These are phyloP conservation scores for Limnephilus lunatus DNA, from an alignment of 2,888 invertebrate species.

Conservation along the genomic window DNA sequence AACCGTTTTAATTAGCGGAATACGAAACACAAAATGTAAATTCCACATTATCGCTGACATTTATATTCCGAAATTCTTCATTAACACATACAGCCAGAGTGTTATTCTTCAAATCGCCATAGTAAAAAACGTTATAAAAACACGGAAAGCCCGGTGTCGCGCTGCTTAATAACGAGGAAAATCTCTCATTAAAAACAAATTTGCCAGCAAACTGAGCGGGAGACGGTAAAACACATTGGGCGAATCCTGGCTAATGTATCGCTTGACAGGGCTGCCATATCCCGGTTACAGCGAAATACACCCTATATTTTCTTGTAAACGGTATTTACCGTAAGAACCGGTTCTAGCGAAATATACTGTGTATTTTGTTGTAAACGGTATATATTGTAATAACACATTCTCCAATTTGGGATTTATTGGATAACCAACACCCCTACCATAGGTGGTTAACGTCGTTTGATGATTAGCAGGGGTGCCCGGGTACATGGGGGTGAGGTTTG, in stretches of 20 bases:
- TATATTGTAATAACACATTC: background rate
- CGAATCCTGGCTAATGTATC: slow-evolving; percentile 62
- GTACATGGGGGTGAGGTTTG: no score
- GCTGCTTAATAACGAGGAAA: slow-evolving; percentile 66
- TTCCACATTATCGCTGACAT: slow-evolving; percentile 50
- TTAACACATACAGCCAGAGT: slow-evolving; percentile 48
- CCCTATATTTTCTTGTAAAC: background rate
- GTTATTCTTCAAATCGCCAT: slow-evolving; percentile 47
- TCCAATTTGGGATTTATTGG: no score
- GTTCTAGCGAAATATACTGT: background rate
- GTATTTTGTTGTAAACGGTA: background rate
- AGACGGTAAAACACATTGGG: slow-evolving; percentile 60
- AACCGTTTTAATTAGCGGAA: slow-evolving; percentile 49
- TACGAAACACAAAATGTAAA: slow-evolving; percentile 52
- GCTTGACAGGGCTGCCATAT: slow-evolving; percentile 17
- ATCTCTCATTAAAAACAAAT: slow-evolving; percentile 67
- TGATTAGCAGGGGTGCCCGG: no score
- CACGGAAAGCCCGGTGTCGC: slow-evolving; percentile 52
- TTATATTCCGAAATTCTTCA: slow-evolving; percentile 51
- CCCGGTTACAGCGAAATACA: background rate
- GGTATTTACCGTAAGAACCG: background rate
- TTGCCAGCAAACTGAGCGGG: slow-evolving; percentile 59
- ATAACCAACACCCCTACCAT: no score
- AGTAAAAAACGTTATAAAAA: slow-evolving; percentile 54
- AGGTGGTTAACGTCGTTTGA: no score